Evolutionary conservation across 2,797 vertebrate genomes (phyloP).

Genomic region (Karalla daura): DNA sequence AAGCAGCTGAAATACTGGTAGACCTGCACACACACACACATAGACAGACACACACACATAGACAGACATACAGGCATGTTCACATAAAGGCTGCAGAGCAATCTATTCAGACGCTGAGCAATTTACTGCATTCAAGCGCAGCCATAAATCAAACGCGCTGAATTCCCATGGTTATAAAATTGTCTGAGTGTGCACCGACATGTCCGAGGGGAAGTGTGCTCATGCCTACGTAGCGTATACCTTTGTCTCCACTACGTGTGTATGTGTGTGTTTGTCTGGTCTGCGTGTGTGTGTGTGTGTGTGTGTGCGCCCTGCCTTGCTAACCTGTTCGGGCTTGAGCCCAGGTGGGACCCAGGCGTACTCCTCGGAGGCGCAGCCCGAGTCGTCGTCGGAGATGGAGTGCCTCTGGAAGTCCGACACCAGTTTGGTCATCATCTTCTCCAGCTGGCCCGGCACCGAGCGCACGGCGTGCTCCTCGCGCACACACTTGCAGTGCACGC

Average conservation of each 20-base stretch:
- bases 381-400: constrained; percentile 92
- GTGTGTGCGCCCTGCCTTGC: neutral
- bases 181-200: constrained; percentile 38
- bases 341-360: constrained; percentile 94
- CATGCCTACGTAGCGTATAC: neutral
- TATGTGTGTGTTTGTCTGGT: too few species aligned
- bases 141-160: constrained; percentile 26
- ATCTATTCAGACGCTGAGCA: constrained; percentile 18
- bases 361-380: constrained; percentile 92
- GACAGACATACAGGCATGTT: constrained; percentile 34
- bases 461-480: constrained; percentile 91
- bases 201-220: constrained; percentile 7
- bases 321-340: constrained; percentile 93
- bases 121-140: constrained; percentile 10
- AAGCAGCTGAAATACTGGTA: constrained; percentile 99
- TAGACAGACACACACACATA: constrained; percentile 35
- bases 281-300: neutral
- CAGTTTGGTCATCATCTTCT: constrained; percentile 91
- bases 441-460: constrained; percentile 87
- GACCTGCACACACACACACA: constrained; percentile 88
- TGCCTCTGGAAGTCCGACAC: constrained; percentile 91
- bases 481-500: constrained; percentile 93
- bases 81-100: constrained; percentile 9
- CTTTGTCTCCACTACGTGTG: constrained; percentile 9
- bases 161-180: constrained; percentile 7